These are phyloP conservation scores for Esox lucius DNA, from an alignment of 2,797 vertebrate species.

Conservation along the genomic window DNA sequence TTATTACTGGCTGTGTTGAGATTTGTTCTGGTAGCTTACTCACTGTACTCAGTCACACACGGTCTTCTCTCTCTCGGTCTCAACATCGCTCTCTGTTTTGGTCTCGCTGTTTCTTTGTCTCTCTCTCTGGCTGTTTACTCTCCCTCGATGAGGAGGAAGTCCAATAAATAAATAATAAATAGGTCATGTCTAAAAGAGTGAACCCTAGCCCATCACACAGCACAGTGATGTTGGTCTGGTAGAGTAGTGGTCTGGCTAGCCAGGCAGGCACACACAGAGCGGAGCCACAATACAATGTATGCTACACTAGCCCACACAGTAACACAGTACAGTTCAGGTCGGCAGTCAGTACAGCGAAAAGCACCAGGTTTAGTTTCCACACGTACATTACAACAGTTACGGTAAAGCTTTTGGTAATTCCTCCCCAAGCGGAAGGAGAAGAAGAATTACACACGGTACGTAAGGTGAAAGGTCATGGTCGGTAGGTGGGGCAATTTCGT, in stretches of 20 bases:
- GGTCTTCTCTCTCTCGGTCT: conserved; percentile 27
- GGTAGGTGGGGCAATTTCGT: conserved; percentile 25
- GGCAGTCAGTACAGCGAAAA: conserved; percentile 41
- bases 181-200: conserved; percentile 21
- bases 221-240: conserved; percentile 16
- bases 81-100: not conserved
- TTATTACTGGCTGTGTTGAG: conserved; percentile 1
- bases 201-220: conserved; percentile 22
- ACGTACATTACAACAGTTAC: conserved; percentile 39
- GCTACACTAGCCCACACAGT: not conserved
- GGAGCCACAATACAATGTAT: not conserved
- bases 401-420: conserved; percentile 66
- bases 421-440: conserved; percentile 56
- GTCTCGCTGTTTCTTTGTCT: conserved; percentile 1
- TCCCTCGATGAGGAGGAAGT: conserved; percentile 31
- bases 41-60: conserved; percentile 32
- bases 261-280: not conserved
- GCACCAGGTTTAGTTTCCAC: conserved; percentile 48
- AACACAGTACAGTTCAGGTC: conserved; percentile 40
- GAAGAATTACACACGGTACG: conserved; percentile 22
- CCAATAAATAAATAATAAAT: conserved; percentile 70
- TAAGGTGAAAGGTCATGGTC: conserved; percentile 10
- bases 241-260: not conserved
- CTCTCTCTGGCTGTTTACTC: conserved; percentile 26
- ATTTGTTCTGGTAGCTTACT: conserved; percentile 41